Evolutionary conservation across 2,888 invertebrate species (phyloP).

Genomic region (Melanchra persicariae): DNA sequence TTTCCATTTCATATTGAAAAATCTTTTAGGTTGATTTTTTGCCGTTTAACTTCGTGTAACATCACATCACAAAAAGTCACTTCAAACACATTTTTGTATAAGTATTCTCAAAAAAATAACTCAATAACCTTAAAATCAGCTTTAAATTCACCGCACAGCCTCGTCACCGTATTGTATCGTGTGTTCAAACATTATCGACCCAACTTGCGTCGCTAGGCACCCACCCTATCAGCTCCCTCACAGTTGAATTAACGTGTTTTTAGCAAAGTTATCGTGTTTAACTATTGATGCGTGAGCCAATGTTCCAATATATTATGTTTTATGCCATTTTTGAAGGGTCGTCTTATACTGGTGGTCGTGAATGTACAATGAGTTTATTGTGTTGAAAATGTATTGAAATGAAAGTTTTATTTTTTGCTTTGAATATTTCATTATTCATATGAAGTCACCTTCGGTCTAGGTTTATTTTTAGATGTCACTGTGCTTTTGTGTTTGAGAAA

Average conservation of each 20-base stretch:
- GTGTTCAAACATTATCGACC: slow-evolving; percentile 73
- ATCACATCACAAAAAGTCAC: neutral
- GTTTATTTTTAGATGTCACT: neutral
- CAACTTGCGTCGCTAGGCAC: slow-evolving; percentile 72
- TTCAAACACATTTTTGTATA: neutral
- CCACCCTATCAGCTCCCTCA: slow-evolving; percentile 80
- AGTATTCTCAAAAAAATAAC: neutral
- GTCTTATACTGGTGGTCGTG: neutral
- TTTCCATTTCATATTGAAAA: neutral
- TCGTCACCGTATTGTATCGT: slow-evolving; percentile 15
- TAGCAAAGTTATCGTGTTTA: slow-evolving; percentile 68
- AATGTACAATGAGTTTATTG: slow-evolving; percentile 17
- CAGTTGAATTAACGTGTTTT: slow-evolving; percentile 81
- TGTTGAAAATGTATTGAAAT: slow-evolving; percentile 11
- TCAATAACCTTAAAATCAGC: slow-evolving; percentile 2
- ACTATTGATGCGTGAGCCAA: slow-evolving; percentile 67
- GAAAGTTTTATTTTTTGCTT: slow-evolving; percentile 14
- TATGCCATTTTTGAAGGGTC: slow-evolving; percentile 31
- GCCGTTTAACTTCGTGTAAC: too few species aligned
- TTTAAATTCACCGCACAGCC: slow-evolving; percentile 18
- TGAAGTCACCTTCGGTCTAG: neutral
- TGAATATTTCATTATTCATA: neutral
- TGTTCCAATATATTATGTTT: slow-evolving; percentile 60
- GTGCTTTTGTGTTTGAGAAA: neutral
- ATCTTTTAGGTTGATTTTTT: too few species aligned